A percentile compares a stretch with the other conserved stretches of the same genome.
Conservation (phyloP, 2,113 vertebrate genomes). For the Neopipo cinnamomea region DNA sequence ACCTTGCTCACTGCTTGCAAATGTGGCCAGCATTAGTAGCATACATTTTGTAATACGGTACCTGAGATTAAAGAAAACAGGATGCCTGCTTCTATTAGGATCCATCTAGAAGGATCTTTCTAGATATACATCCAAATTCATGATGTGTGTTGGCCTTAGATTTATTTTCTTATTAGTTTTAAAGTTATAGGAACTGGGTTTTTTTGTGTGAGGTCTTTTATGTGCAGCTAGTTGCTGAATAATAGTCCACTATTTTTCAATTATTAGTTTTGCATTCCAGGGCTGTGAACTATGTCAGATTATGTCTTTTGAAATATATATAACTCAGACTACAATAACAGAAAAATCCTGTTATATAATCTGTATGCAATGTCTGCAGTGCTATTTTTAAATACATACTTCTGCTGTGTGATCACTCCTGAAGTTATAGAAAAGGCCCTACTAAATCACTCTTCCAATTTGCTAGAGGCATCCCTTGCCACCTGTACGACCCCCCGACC, state of each 20-base stretch:
- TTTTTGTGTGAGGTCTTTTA: not conserved
- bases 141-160: not conserved
- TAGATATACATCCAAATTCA: not conserved
- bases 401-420: not conserved
- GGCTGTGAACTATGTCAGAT: not conserved
- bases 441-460: not conserved
- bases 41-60: not conserved
- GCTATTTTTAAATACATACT: not conserved
- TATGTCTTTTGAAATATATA: not conserved
- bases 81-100: not conserved
- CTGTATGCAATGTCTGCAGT: not conserved
- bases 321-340: not conserved
- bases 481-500: fast-evolving
- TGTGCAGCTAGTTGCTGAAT: not conserved
- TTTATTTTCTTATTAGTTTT: not conserved
- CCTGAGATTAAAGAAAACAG: not conserved
- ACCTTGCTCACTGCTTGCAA: not conserved
- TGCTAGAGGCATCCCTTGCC: not conserved
- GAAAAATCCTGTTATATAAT: not conserved
- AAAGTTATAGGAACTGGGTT: not conserved
- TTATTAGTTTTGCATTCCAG: not conserved
- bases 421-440: not conserved
- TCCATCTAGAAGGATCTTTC: not conserved
- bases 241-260: not conserved
- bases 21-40: not conserved